A percentile compares a stretch with the other conserved stretches of the same genome.
These are phyloP conservation scores for Crenichthys baileyi DNA, from an alignment of 2,797 vertebrate genomes.

Conservation along the genomic window DNA sequence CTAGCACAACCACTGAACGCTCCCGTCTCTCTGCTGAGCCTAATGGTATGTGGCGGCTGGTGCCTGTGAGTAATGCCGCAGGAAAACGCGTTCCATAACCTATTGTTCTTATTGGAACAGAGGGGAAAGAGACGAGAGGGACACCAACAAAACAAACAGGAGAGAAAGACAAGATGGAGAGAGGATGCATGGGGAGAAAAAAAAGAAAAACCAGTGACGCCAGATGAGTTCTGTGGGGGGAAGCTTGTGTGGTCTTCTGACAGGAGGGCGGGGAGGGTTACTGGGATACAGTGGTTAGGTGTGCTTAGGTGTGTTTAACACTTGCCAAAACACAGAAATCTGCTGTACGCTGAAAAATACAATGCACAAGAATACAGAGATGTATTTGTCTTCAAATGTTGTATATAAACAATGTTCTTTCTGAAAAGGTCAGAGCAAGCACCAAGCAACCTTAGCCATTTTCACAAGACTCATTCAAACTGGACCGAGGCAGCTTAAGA, in stretches of 20 bases:
- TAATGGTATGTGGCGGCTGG: constrained; percentile 79
- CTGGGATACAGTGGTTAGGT: constrained; percentile 68
- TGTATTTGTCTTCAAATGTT: neutral
- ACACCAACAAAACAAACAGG: constrained; percentile 67
- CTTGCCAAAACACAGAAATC: constrained; percentile 28
- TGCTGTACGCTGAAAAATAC: constrained; percentile 14
- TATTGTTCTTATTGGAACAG: constrained; percentile 81
- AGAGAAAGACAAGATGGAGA: constrained; percentile 24
- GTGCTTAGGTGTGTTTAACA: constrained; percentile 59
- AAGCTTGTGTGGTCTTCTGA: constrained; percentile 71
- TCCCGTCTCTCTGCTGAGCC: constrained; percentile 58
- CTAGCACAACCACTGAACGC: neutral
- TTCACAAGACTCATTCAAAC: neutral
- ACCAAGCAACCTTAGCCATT: neutral
- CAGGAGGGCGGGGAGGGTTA: constrained; percentile 67
- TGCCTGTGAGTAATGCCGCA: constrained; percentile 80
- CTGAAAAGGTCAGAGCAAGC: neutral
- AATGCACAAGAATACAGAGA: constrained; percentile 2
- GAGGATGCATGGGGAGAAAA: neutral
- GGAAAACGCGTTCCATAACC: constrained; percentile 78
- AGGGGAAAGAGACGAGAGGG: constrained; percentile 63
- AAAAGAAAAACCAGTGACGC: constrained; percentile 27
- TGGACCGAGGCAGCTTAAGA: neutral
- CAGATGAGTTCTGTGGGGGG: constrained; percentile 37
- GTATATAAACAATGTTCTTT: neutral